Conservation (phyloP, 2,113 vertebrate genomes). For the Uria aalge region DNA sequence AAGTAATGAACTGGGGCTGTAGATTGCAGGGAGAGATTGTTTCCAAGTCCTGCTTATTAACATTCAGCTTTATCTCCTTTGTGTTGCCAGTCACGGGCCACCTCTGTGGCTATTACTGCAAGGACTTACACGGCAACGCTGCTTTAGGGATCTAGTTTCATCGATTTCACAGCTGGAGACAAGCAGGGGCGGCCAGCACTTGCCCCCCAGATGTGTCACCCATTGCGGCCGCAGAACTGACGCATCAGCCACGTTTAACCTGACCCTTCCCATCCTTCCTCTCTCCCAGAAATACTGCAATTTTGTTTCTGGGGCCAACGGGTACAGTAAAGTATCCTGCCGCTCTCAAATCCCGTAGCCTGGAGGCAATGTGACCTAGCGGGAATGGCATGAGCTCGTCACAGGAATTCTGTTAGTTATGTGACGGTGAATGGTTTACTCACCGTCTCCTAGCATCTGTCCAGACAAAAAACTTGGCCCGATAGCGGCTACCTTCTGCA, state of each 20-base stretch:
- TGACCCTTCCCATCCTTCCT: not conserved
- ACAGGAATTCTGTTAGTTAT: not conserved
- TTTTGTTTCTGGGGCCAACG: not conserved
- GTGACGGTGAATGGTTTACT: not conserved
- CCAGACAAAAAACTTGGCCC: not conserved
- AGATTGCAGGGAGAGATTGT: not conserved
- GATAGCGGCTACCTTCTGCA: not conserved
- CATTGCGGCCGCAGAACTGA: not conserved
- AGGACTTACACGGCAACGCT: not conserved
- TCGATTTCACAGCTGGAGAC: not conserved
- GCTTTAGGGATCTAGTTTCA: not conserved
- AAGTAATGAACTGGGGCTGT: not conserved
- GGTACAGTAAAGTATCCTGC: not conserved
- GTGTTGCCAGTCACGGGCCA: not conserved
- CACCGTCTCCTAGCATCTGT: not conserved
- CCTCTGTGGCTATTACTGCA: not conserved
- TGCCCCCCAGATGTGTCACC: not conserved
- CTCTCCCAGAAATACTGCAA: not conserved
- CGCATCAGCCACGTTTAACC: not conserved
- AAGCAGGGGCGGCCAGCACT: not conserved
- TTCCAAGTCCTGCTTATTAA: not conserved
- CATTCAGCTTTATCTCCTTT: not conserved
- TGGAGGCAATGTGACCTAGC: not conserved
- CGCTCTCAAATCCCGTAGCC: not conserved
- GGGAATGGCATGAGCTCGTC: not conserved